A percentile compares a stretch with the other conserved stretches of the same genome.
These are phyloP conservation scores for Heliconius nattereri DNA, from an alignment of 1,140 invertebrate species.

Conservation along the genomic window DNA sequence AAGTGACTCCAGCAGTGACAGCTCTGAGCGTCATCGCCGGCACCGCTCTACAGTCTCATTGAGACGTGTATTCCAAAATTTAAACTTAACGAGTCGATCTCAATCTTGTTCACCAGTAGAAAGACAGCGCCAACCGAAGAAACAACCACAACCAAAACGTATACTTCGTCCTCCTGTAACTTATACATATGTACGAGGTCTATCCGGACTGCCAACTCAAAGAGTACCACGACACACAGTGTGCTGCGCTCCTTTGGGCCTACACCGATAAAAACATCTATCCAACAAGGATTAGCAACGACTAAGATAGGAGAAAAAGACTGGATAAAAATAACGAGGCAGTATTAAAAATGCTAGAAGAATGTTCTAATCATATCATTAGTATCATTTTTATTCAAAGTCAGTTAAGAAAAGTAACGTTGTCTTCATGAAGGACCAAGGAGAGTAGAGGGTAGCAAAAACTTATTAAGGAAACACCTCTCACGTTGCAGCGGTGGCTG, in stretches of 20 bases:
- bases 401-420: constrained; percentile 48
- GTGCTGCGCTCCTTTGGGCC: constrained; percentile 58
- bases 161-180: constrained; percentile 88
- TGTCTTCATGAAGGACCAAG: constrained; percentile 71
- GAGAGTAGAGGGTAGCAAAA: constrained; percentile 16
- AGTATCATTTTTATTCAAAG: constrained; percentile 53
- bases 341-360: constrained; percentile 61
- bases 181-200: constrained; percentile 89
- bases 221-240: constrained; percentile 84
- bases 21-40: constrained; percentile 81
- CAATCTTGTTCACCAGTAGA: constrained; percentile 83
- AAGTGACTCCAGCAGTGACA: constrained; percentile 83
- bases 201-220: constrained; percentile 90
- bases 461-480: constrained; percentile 18
- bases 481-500: constrained; percentile 23
- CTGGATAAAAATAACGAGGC: constrained; percentile 66
- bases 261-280: constrained; percentile 63
- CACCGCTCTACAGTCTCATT: constrained; percentile 85
- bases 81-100: constrained; percentile 84
- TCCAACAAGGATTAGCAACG: constrained; percentile 37
- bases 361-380: constrained; percentile 74
- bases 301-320: constrained; percentile 65
- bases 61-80: constrained; percentile 86
- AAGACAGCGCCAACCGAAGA: constrained; percentile 80
- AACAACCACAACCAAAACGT: constrained; percentile 84